Percentiles rank a stretch among this genome's conserved stretches.
Conservation (phyloP, 2,888 invertebrate species). For the Acronicta aceris region DNA sequence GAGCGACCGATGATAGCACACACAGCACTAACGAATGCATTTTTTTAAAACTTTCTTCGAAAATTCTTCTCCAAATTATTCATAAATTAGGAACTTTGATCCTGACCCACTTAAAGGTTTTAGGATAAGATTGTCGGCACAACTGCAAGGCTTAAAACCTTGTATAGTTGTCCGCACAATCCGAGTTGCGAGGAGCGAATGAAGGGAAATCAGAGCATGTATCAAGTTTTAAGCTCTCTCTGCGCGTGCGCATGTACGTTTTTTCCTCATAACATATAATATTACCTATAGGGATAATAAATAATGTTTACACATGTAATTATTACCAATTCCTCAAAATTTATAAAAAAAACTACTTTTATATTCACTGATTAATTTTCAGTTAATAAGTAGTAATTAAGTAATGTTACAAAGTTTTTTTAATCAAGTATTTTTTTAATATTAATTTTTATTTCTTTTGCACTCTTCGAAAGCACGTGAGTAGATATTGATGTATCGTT, state of each 20-base stretch:
- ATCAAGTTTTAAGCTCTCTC: constrained; percentile 18
- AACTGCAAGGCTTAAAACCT: constrained; percentile 51
- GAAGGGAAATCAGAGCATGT: constrained; percentile 11
- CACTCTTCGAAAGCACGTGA: too few species aligned
- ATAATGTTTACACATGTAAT: too few species aligned
- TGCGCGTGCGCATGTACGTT: neutral
- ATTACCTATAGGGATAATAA: neutral
- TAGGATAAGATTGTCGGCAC: constrained; percentile 51
- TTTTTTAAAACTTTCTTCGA: constrained; percentile 8
- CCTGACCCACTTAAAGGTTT: constrained; percentile 47
- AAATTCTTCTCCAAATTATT: constrained; percentile 6
- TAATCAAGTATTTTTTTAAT: too few species aligned
- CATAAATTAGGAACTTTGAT: constrained; percentile 48
- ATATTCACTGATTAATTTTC: too few species aligned
- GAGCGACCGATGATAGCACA: constrained; percentile 15
- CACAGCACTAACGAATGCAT: constrained; percentile 27
- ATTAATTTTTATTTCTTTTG: too few species aligned
- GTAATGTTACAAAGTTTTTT: too few species aligned
- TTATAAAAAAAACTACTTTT: too few species aligned
- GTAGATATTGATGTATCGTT: too few species aligned
- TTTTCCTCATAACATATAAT: constrained; percentile 38
- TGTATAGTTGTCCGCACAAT: constrained; percentile 58
- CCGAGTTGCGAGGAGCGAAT: constrained; percentile 46
- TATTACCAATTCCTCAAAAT: too few species aligned
- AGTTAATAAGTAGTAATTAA: too few species aligned